phyloP scores from a whole-genome alignment of 2,113 vertebrate species.

The Thunnus thynnus region DNA sequence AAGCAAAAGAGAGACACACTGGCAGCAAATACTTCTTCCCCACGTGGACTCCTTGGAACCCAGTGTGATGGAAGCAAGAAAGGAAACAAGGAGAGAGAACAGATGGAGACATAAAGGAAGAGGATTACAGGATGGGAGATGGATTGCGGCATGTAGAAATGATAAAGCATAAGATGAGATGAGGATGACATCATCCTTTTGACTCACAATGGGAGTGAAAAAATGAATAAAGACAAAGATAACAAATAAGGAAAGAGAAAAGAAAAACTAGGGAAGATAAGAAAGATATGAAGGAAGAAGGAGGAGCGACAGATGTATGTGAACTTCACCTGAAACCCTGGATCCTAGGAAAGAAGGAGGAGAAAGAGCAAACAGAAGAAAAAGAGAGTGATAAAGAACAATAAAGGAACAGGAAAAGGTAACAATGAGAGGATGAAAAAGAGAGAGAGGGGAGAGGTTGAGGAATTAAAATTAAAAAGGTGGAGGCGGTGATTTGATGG shows the following conservation, averaged over 20 bases:
- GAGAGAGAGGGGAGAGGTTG: background rate
- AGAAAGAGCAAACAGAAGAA: background rate
- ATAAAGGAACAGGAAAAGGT: background rate
- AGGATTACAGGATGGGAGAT: constrained; percentile 35
- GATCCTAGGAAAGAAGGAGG: background rate
- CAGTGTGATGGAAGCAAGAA: constrained; percentile 45
- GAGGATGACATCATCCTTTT: constrained; percentile 27
- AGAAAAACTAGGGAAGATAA: background rate
- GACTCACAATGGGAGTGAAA: constrained; percentile 11
- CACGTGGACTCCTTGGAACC: constrained; percentile 50
- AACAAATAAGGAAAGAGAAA: background rate
- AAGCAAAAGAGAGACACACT: constrained; percentile 53
- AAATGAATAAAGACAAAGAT: background rate
- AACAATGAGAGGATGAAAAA: background rate
- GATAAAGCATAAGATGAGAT: constrained; percentile 35
- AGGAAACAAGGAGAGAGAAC: constrained; percentile 44
- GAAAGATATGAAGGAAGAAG: background rate
- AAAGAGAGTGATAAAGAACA: background rate
- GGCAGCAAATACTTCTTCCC: constrained; percentile 58
- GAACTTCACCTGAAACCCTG: constrained; percentile 4
- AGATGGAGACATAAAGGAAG: constrained; percentile 53
- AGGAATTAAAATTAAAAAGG: constrained; percentile 29
- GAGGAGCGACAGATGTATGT: background rate
- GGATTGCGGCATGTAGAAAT: constrained; percentile 33
- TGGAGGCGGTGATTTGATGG: constrained; percentile 8